These are phyloP conservation scores for Sylvilagus bachmani DNA, from an alignment of 2,113 vertebrate species.

Conservation along the genomic window DNA sequence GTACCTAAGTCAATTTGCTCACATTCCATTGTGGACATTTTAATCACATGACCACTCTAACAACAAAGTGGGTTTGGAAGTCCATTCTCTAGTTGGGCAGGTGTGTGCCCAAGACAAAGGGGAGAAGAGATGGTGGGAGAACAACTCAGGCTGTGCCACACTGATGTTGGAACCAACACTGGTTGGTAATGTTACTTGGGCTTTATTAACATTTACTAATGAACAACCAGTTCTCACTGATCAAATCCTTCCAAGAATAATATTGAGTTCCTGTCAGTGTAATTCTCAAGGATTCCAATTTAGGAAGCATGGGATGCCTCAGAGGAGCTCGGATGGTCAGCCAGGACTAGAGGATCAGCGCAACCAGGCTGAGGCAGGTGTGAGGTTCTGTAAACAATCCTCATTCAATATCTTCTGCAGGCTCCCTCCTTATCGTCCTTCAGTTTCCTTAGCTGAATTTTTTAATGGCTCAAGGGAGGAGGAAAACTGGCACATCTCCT, in stretches of 20 bases:
- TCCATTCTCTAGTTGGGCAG: background rate
- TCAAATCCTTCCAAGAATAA: slow-evolving; percentile 69
- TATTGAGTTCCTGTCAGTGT: slow-evolving; percentile 55
- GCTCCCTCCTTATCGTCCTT: slow-evolving; percentile 12
- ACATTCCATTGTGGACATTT: background rate
- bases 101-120: background rate
- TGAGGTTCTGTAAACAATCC: slow-evolving; percentile 38
- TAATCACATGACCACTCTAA: background rate
- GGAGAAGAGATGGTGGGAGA: background rate
- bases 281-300: slow-evolving; percentile 38
- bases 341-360: slow-evolving; percentile 3
- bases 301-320: slow-evolving; percentile 41
- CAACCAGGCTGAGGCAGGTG: background rate
- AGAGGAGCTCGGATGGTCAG: slow-evolving; percentile 56
- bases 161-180: background rate
- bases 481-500: background rate
- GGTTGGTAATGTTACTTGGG: background rate
- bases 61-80: background rate
- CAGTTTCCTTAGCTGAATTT: background rate
- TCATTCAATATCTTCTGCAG: background rate
- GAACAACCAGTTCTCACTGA: slow-evolving; percentile 19
- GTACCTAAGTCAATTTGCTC: background rate
- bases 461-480: background rate
- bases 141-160: background rate
- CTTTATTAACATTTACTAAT: slow-evolving; percentile 53